Base-by-base conservation (phyloP, 2,888 invertebrate species). In the Drosophila parthenogenetica region DNA sequence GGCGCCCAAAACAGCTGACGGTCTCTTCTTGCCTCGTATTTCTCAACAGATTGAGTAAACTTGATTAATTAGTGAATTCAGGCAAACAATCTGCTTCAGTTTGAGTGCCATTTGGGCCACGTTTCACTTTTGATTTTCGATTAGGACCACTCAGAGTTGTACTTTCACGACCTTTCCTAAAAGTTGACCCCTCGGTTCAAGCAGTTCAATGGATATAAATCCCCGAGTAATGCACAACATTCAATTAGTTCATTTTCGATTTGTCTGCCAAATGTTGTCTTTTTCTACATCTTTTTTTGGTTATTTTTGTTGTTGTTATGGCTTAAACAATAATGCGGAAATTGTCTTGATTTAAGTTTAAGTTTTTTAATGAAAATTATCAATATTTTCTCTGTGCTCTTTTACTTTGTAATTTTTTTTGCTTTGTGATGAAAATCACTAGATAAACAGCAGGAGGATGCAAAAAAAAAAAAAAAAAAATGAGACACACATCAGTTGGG, bases 181-280 rank as follows among this genome's bases (percentile, higher is more conserved):
- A 53, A 55, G 35, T 40, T 81, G 81, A 81, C 81, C 81, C 66
- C 51, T 66, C 39, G 71, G 80, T 81, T 80, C 80, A 80, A 73
- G 54, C 57, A 62, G 54, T 55, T 67, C 57, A 65, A 51, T 68
- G 68, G 50, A 32, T 45, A 71, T 72, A 78, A 57, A 43, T 39
- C 45, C 40, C 58, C 22, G 55, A 46, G 73, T 40, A 68, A 69
- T 78, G 67, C 71, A 81, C 83, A 83, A 81, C 79, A 81, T 79
- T 83, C 82, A 84, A 84, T 82, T 82, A 82, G 83, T 82, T 74
- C 67, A 81, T 79, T 83, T 83, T 69, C 79, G 81, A 74, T 82
- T 74, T 81, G 79, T 66, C 72, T 75, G 81, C 70, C 68, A 57
- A 53, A 61, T 73, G 43, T 37, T 63, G 43, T 46, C 58, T 19